Evolutionary conservation across 2,888 invertebrate genomes (phyloP).

Genomic region (Drosophila putrida): DNA sequence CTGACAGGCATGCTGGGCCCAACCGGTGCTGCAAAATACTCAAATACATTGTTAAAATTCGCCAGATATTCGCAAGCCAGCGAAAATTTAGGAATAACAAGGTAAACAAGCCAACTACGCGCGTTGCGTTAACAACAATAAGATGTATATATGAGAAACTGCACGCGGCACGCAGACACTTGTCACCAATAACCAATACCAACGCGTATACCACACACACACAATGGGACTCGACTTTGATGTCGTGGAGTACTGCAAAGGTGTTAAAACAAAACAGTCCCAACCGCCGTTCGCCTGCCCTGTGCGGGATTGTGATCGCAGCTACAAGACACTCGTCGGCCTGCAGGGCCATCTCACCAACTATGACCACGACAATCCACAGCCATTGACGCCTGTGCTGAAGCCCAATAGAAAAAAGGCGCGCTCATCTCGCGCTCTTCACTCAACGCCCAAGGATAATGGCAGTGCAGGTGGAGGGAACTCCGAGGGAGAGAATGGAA

Average conservation of each 20-base stretch:
- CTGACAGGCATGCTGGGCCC: constrained; percentile 48
- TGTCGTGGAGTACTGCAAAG: constrained; percentile 93
- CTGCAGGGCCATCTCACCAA: constrained; percentile 94
- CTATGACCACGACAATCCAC: constrained; percentile 93
- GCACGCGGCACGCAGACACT: constrained; percentile 49
- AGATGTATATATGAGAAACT: constrained; percentile 63
- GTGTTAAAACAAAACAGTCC: constrained; percentile 88
- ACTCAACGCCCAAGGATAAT: constrained; percentile 84
- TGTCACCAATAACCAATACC: constrained; percentile 57
- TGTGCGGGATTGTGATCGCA: constrained; percentile 92
- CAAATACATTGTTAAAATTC: constrained; percentile 72
- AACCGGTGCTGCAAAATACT: constrained; percentile 59
- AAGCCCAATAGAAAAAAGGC: constrained; percentile 89
- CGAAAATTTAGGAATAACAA: constrained; percentile 64
- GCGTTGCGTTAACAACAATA: constrained; percentile 62
- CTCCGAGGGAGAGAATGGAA: constrained; percentile 56
- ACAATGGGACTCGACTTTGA: constrained; percentile 93
- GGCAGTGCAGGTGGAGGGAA: constrained; percentile 70
- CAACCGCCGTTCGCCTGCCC: constrained; percentile 94
- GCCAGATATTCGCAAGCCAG: constrained; percentile 72
- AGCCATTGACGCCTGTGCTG: constrained; percentile 88
- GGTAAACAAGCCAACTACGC: constrained; percentile 62
- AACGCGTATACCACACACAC: constrained; percentile 24
- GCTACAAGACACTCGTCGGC: constrained; percentile 94
- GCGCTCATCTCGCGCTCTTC: constrained; percentile 87